A percentile compares a stretch with the other conserved stretches of the same genome.
phyloP scores from a whole-genome alignment of 2,113 vertebrate genomes.

The Xenopus borealis region DNA sequence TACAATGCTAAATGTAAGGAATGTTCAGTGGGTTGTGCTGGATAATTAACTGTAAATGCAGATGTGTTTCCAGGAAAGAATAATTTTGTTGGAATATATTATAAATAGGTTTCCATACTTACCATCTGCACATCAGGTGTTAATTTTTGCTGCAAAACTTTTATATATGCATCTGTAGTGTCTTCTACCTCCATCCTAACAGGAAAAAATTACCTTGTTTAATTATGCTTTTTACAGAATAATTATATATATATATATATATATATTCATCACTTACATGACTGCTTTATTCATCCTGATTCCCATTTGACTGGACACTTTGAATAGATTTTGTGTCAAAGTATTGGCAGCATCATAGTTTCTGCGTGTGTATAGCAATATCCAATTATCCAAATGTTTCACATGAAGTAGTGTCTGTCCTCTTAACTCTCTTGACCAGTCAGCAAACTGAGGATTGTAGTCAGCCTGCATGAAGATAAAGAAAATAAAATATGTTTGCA shows the following conservation, averaged over 20 bases:
- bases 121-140: constrained; percentile 15
- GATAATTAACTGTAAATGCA: no score
- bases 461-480: constrained; percentile 68
- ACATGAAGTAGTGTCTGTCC: constrained; percentile 69
- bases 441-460: constrained; percentile 74
- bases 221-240: no score
- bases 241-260: no score
- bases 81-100: no score
- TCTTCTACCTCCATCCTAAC: constrained; percentile 25
- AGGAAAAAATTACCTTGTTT: background rate
- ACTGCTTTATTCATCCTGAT: constrained; percentile 69
- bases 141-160: constrained; percentile 18
- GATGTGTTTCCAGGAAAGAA: no score
- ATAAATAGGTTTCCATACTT: no score
- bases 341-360: constrained; percentile 69
- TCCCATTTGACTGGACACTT: constrained; percentile 77
- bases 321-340: constrained; percentile 76
- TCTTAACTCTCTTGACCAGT: constrained; percentile 86
- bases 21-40: no score
- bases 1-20: no score
- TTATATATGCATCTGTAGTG: constrained; percentile 24
- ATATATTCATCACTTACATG: constrained; percentile 76
- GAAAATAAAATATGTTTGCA: constrained; percentile 16
- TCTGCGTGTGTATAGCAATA: constrained; percentile 73
- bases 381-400: constrained; percentile 77